phyloP scores from a whole-genome alignment of 2,888 invertebrate species.

The Argyra leucocephala region DNA sequence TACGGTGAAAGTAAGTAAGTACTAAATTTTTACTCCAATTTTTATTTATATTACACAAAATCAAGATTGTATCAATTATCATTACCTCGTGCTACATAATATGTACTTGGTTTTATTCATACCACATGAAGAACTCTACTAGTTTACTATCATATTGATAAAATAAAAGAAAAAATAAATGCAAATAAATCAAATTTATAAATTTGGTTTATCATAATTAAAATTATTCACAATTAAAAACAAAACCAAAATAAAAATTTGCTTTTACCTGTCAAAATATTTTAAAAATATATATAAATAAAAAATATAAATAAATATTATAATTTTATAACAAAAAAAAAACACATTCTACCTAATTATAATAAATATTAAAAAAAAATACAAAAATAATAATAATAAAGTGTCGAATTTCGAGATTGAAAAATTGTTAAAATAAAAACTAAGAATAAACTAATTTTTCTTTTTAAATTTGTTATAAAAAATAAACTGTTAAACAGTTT shows the following conservation, averaged over 20 bases:
- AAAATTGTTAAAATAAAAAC: neutral
- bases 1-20: too few relatives aligned
- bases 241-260: neutral
- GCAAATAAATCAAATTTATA: too few relatives aligned
- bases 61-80: too few relatives aligned
- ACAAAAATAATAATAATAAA: neutral
- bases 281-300: too few relatives aligned
- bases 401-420: neutral
- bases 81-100: too few relatives aligned
- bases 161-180: too few relatives aligned
- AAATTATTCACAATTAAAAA: neutral
- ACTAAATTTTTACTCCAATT: too few relatives aligned
- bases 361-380: neutral
- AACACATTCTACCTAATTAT: neutral
- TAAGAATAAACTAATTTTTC: neutral
- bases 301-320: neutral
- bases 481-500: neutral
- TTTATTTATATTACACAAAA: too few relatives aligned
- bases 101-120: too few relatives aligned
- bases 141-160: too few relatives aligned
- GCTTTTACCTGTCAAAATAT: neutral
- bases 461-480: neutral
- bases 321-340: neutral
- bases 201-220: neutral
- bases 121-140: too few relatives aligned